Base-by-base conservation (phyloP, 2,113 vertebrate genomes). In the Tragelaphus strepsiceros region DNA sequence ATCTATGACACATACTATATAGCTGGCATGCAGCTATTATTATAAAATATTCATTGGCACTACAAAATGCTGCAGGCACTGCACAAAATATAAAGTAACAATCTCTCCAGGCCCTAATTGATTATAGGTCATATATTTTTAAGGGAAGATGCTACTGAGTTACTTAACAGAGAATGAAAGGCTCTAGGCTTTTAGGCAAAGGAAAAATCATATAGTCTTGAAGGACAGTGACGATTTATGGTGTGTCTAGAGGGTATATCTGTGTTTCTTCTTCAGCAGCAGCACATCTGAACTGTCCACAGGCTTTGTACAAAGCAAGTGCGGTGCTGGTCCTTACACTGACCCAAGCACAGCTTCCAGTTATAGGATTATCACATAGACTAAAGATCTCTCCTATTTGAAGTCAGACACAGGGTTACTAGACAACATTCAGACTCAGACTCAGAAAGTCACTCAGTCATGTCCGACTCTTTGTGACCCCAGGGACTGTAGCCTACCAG, bases 1-100 rank as follows among this genome's bases (percentile, higher is more conserved):
- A 90, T 78, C 61, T 89, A n/a, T 93, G 88, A 82, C 43, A 51
- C 51, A 59, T 39, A 62, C 53, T 90, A 35, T 82, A 74, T 67
- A 82, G 28, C 59, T 51, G 39, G 39, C 78, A 88, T 43, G 22
- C 28, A 86, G 46, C 43, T 92, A 53, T 89, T 92, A 94, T 88
- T 92, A 94, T 86, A 88, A 97, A 97, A 94, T 97, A 97, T 91
- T 92, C 94, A 95, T 43, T 80, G 56, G 28, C 77, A 95, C 82
- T 80, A 91, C 56, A 77, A 91, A 95, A 88, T 88, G 35, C 61
- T 91, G 7, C 26, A 94, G 82, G n/a, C 88, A 80, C 56, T 67
- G 43, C 67, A 92, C 17, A 90, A 90, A 97, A 91, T 49, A 81
- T n/a, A 85, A 49, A 94, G 24, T 81, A 84, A 81, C 28, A 78